Base-by-base conservation (phyloP, 2,797 vertebrate genomes). In the Danio jaintianensis region DNA sequence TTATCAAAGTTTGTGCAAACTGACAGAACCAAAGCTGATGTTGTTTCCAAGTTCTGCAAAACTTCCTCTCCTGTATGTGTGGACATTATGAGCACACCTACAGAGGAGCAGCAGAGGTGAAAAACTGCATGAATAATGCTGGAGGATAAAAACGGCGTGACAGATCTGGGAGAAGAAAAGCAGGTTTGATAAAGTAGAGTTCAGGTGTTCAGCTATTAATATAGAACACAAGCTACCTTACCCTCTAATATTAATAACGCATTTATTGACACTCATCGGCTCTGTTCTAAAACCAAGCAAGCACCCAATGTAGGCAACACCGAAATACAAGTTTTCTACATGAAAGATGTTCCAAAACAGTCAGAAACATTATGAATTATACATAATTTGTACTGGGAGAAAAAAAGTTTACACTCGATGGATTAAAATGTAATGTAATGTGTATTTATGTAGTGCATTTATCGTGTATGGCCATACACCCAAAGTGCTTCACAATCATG, bases 111-210 rank as follows among this genome's bases (percentile, higher is more conserved):
- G 22, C 6, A 18, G 29, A 52, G 29, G 67, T 40, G 48, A 50
- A 67, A 50, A 68, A 22, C 16, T 48, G 20, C 2, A 29, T 47
- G 8, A 63, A 2, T 63, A 43, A 42, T 63, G 61, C 61, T 4
- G 4, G 9, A 52, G 48, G 12, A 69, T 52, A 52, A 53, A 69
- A 69, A 69, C 18, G 48, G 48, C 7, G 40, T 18, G 48, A 53
- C 67, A 53, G 29, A 69, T 69, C 67, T 69, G 29, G 67, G 29
- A 40, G 67, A 52, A 7, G 48, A 7, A 69, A 69, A 40, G 48
- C 18, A 69, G 45, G 67, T 38, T 52, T 18, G 29, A 52, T 53
- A 38, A 69, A 69, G 66, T 69, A 52, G 16, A 12, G 16, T 69
- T 53, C 48, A 69, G 67, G 29, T 69, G 67, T 69, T 69, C 29